Base-by-base conservation (phyloP, 2,888 invertebrate species). In the Trachelus tabidus region DNA sequence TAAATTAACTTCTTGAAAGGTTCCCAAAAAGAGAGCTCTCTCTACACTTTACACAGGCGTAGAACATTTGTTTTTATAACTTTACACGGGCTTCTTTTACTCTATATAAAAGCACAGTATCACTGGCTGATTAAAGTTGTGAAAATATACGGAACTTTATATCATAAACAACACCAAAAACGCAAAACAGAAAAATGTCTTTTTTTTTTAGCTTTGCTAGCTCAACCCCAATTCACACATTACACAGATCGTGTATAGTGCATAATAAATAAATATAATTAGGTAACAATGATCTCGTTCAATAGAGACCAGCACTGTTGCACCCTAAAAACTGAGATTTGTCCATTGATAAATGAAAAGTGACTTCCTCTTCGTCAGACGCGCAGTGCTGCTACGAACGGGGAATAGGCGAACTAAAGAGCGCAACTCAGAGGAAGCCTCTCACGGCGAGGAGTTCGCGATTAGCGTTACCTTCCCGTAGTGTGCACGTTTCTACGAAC, bases 401-500 rank as follows among this genome's bases (percentile, higher is more conserved):
- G 1, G 23, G 23, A 56, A 56, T 56, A 56, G 1, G 9, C 9
- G 56, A 56, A 56, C 23, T 56, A 56, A 15, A 56, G 9, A 56
- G 6, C 56, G 9, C 56, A 56, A 56, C 9, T 23, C 6, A 56
- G 9, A 23, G 15, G 56, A 56, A 56, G 56, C 56, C 56, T 56
- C 56, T 56, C 56, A 23, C 23, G 23, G 23, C 56, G 56, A 40
- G 15, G 40, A 56, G 56, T 56, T 56, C 9, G 56, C 56, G 15
- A 23, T 15, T 56, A 56, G 23, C 56, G 56, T 56, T 56, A 23
- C 56, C 23, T 23, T 56, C 12, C 15, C 11, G 71, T 11, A 30
- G 71, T 75, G 78, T 78, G 71, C 75, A 75, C 78, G 73, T 76
- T 75, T 78, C 34, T 76, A 11, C 68, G 12, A 34, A 12, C 35